Percentiles rank a stretch among this genome's conserved stretches.
Conservation (phyloP, 2,113 vertebrate species). For the Psittacula cyanocephala region DNA sequence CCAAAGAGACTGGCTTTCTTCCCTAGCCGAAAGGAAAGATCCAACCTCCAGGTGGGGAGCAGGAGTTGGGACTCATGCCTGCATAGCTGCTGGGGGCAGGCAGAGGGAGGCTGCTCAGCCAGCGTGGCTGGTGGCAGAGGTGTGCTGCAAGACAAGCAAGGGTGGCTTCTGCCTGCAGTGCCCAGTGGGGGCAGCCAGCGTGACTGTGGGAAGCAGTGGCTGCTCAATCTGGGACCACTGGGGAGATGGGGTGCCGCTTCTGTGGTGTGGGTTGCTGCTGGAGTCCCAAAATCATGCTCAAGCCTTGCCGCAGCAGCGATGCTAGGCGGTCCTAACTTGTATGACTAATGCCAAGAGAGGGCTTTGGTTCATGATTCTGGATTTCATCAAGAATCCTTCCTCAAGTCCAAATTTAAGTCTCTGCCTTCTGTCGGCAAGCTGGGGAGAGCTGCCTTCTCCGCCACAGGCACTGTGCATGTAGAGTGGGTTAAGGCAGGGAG, state of each 20-base stretch:
- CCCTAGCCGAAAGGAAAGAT: neutral
- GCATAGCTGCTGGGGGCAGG: rapidly evolving
- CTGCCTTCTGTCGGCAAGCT: neutral
- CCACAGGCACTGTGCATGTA: rapidly evolving
- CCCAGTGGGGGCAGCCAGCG: rapidly evolving
- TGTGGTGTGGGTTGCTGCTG: neutral
- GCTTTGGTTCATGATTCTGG: conserved; percentile 2
- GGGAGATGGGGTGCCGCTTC: neutral
- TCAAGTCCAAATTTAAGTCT: neutral
- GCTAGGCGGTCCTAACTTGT: neutral
- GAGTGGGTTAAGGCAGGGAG: neutral
- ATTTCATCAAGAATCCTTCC: conserved; percentile 36
- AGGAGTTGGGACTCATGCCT: neutral
- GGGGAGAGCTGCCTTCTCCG: neutral
- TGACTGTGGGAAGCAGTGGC: neutral
- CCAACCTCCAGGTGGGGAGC: neutral
- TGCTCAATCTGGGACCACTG: neutral
- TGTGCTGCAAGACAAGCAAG: neutral
- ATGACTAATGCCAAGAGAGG: neutral
- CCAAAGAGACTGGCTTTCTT: neutral
- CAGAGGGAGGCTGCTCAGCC: neutral
- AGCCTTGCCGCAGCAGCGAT: neutral
- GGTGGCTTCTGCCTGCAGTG: neutral
- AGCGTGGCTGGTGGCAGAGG: rapidly evolving
- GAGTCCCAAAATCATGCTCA: neutral